Evolutionary conservation across 2,888 invertebrate genomes (phyloP).

Genomic region (Cheilosia soror): DNA sequence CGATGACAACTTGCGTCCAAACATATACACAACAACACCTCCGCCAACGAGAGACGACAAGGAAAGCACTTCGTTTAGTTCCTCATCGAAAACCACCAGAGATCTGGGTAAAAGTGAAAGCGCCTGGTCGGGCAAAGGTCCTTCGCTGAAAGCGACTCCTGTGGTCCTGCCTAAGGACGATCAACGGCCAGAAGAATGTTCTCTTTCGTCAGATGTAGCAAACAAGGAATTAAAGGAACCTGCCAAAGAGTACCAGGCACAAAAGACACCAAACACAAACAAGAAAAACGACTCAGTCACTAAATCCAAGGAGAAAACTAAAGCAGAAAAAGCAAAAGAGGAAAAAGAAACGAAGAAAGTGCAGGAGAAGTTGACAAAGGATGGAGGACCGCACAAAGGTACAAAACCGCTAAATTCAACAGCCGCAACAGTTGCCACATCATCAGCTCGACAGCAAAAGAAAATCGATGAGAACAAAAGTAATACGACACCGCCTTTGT

Average conservation of each 20-base stretch:
- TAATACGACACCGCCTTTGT: constrained; percentile 75
- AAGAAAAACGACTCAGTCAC: constrained; percentile 47
- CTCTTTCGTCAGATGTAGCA: constrained; percentile 54
- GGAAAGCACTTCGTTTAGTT: constrained; percentile 82
- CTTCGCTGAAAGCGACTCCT: constrained; percentile 82
- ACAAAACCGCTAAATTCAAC: constrained; percentile 78
- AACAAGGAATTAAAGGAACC: constrained; percentile 59
- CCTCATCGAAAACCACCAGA: constrained; percentile 82
- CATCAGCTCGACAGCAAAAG: constrained; percentile 52
- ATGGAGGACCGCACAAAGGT: constrained; percentile 73
- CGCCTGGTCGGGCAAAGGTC: constrained; percentile 83
- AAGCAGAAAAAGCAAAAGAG: constrained; percentile 73
- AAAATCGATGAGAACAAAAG: constrained; percentile 69
- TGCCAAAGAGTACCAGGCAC: constrained; percentile 57
- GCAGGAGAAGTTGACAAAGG: constrained; percentile 66
- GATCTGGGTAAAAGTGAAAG: constrained; percentile 82
- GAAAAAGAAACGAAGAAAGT: constrained; percentile 72
- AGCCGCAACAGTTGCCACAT: constrained; percentile 58
- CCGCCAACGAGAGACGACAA: constrained; percentile 82
- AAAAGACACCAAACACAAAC: constrained; percentile 35
- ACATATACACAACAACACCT: constrained; percentile 80
- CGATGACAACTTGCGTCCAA: constrained; percentile 82
- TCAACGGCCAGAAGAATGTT: constrained; percentile 73
- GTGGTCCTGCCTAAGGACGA: constrained; percentile 79
- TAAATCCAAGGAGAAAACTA: constrained; percentile 63